Base-by-base conservation (phyloP, 2,888 invertebrate species). In the Corbicula japonica region DNA sequence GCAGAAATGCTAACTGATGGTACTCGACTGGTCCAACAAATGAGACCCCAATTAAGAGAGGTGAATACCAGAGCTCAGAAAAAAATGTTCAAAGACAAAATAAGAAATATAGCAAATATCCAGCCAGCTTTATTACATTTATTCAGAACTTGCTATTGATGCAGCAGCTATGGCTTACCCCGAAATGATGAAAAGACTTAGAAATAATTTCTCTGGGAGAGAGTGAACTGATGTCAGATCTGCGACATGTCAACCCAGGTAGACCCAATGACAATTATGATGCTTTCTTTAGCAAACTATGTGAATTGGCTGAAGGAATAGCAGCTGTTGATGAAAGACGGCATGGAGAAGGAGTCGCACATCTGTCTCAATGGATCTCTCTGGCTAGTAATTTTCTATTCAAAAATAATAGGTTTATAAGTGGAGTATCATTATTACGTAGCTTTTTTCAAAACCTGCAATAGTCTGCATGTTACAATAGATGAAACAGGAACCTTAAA, bases 131-230 rank as follows among this genome's bases (percentile, higher is more conserved):
- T 84, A 10, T 26, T 46, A 75, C 4, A 74, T 80, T 23, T 83
- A 75, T 54, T 48, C 65, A 41, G 77, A 83, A 50, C 48, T 83
- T 1, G 41, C 72, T 15, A 12, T 75, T n/a, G 83, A 80, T 72
- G 62, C 77, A 2, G 18, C 75, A 26, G 50, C 61, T 0, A 34
- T 60, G 6, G 34, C 23, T 5, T 60, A 78, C 46, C 80, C 77
- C 15, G 72, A 77, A 12, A 83, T 61, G n/a, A 58, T 68, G 30
- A 48, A 70, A 46, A 18, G 76, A 15, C 30, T 84, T 12, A 56
- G 70, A 12, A n/a, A 30, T 77, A 12, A 80, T 84, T 18, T 75
- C 58, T 23, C 48, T 80, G 8, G 80, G 77, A 21, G 79, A 76
- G 41, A 34, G 35, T 18, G 80, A 69, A 12, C 65, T 83, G 4